A percentile compares a stretch with the other conserved stretches of the same genome.
phyloP scores from a whole-genome alignment of 2,888 invertebrate genomes.

The Eupeodes latifasciatus region DNA sequence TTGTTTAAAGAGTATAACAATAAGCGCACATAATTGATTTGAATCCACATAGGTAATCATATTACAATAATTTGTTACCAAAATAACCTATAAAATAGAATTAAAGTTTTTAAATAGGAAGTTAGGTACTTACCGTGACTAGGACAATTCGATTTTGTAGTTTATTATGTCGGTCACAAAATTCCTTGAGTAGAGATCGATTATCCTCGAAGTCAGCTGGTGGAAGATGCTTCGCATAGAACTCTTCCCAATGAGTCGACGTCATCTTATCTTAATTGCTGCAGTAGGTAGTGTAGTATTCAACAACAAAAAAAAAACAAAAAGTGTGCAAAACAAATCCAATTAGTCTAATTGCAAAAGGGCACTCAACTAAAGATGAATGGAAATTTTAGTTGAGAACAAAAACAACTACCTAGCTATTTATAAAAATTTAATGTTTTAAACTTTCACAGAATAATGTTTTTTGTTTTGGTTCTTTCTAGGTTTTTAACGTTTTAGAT shows the following conservation, averaged over 20 bases:
- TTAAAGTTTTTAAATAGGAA: neutral
- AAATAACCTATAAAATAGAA: neutral
- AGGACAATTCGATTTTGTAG: conserved; percentile 89
- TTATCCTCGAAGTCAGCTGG: conserved; percentile 91
- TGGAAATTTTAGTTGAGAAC: conserved; percentile 5
- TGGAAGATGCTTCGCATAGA: conserved; percentile 91
- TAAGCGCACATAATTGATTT: neutral
- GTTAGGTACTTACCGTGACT: conserved; percentile 88
- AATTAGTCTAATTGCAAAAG: conserved; percentile 60
- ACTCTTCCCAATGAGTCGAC: conserved; percentile 91
- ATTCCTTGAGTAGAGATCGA: conserved; percentile 89
- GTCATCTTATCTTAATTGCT: conserved; percentile 60
- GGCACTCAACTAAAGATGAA: conserved; percentile 29
- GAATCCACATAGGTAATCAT: neutral
- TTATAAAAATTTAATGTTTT: neutral
- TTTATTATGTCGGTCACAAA: conserved; percentile 89
- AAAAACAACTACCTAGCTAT: conserved; percentile 23
- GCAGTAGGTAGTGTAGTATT: neutral
- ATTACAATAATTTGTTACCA: no score
- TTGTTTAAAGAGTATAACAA: no score
- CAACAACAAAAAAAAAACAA: no score
- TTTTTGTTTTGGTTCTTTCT: neutral
- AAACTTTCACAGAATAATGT: neutral
- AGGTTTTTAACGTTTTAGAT: no score
- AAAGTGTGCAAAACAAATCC: conserved; percentile 37